Percentiles rank a stretch among this genome's conserved stretches.
Conservation (phyloP, 2,888 invertebrate species). For the Dione vanillae region DNA sequence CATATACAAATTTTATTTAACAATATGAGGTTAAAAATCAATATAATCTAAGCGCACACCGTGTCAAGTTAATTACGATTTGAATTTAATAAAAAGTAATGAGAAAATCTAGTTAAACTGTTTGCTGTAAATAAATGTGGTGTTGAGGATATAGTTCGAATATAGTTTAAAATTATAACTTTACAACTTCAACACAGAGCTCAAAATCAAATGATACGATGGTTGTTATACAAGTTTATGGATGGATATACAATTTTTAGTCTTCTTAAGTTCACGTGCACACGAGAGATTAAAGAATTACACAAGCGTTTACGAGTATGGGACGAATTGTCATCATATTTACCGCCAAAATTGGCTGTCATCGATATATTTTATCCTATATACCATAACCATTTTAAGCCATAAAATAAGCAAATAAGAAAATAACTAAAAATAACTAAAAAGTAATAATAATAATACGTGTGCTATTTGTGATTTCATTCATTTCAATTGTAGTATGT, state of each 20-base stretch:
- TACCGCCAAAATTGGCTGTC: not conserved
- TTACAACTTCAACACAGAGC: not conserved
- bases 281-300: no score
- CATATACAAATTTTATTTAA: not conserved
- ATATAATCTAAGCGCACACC: not conserved
- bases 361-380: not conserved
- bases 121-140: not conserved
- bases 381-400: not conserved
- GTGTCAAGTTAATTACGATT: not conserved
- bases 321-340: not conserved
- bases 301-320: no score
- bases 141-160: not conserved
- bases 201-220: not conserved
- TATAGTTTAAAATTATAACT: not conserved
- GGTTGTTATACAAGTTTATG: no score
- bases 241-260: no score
- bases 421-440: no score
- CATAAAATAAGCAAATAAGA: no score
- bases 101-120: not conserved
- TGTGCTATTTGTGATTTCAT: no score
- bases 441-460: no score
- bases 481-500: no score
- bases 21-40: not conserved
- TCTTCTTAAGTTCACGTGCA: no score
- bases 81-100: not conserved